Base-by-base conservation (phyloP, 2,797 vertebrate genomes). In the Choloepus didactylus region DNA sequence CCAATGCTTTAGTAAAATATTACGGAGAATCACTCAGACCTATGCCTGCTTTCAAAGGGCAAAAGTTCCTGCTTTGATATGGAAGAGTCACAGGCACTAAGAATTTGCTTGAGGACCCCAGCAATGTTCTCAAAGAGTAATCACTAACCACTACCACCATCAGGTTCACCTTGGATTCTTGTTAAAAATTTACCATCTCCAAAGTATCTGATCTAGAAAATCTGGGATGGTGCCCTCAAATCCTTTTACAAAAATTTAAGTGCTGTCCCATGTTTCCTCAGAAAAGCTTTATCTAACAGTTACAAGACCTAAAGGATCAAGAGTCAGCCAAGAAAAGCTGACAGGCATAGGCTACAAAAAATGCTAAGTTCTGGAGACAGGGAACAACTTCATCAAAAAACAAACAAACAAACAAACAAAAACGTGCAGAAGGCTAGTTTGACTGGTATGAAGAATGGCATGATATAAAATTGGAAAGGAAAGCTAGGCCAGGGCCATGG, bases 141-240 rank as follows among this genome's bases (percentile, higher is more conserved):
- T 59, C 44, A 59, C 8, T 90, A 59, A 59, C 14, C 21, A 59
- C 9, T 16, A 72, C 23, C 35, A 87, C 14, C 38, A 87, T 85
- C 72, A 90, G n/a, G 87, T 90, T 64, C 49, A 87, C 66, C 38
- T 76, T 49, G 25, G n/a, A 77, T 14, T 56, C 6, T 64, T 60
- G 35, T 72, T 77, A 83, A 87, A 92, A 83, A 83, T n/a, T 87
- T 3, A 46, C 9, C 3, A 27, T 19, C 9, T 60, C 64, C 75
- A 54, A 89, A 95, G 25, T 95, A 93, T 54, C 59, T n/a, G 35
- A 44, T 62, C 66, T 92, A 54, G 12, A 81, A 84, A 88, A 86
- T 66, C 46, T 54, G 59, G 5, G 16, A 15, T 77, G 9, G 9
- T 31, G 11, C 14, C 9, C 46, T 2, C 15, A 90, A 82, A 90